phyloP scores from a whole-genome alignment of 2,113 vertebrate species.

The Sorex araneus region DNA sequence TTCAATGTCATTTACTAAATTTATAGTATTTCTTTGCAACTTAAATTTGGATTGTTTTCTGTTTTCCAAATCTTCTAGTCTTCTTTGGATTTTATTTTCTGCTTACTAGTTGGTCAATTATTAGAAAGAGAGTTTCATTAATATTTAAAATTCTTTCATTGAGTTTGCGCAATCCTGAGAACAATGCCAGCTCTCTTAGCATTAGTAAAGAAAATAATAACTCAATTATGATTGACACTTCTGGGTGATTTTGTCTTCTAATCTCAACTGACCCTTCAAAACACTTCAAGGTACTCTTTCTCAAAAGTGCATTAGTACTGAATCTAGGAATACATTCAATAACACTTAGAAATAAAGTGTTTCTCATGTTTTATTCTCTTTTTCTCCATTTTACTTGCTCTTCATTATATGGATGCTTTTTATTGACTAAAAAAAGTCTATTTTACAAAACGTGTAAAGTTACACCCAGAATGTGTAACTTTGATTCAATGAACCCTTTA shows the following conservation, averaged over 20 bases:
- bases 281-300: not conserved
- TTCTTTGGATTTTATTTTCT: slow-evolving; percentile 19
- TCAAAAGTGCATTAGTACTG: not conserved
- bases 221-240: not conserved
- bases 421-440: not conserved
- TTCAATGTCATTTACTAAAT: not conserved
- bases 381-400: not conserved
- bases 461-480: not conserved
- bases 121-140: not conserved
- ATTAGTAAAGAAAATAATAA: not conserved
- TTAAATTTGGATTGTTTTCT: not conserved
- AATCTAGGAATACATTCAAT: not conserved
- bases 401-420: not conserved
- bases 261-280: not conserved
- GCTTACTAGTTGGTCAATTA: not conserved
- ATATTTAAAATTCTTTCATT: slow-evolving; percentile 13
- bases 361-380: not conserved
- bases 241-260: slow-evolving; percentile 5
- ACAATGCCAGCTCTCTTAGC: not conserved
- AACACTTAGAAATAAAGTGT: not conserved
- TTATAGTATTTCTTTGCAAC: not conserved
- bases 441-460: too few relatives aligned
- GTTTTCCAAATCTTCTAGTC: not conserved
- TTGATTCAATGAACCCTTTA: not conserved
- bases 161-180: slow-evolving; percentile 2